Percentiles rank a stretch among this genome's conserved stretches.
phyloP scores from a whole-genome alignment of 2,888 invertebrate genomes.

The Ephialtes manifestator region DNA sequence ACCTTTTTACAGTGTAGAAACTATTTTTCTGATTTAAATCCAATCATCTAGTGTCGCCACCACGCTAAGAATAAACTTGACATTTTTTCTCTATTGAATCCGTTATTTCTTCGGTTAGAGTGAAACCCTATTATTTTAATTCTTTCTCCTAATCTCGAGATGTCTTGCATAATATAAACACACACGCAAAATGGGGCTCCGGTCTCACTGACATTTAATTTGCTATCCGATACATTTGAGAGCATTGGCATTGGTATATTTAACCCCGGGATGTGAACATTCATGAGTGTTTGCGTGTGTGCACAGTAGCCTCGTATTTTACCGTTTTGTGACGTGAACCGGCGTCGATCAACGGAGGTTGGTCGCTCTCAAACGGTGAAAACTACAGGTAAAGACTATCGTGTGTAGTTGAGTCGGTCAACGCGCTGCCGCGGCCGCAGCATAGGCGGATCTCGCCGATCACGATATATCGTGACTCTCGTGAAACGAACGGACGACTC shows the following conservation, averaged over 20 bases:
- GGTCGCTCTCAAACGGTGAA: constrained; percentile 37
- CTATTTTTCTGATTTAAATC: no score
- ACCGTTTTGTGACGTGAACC: constrained; percentile 66
- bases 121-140: no score
- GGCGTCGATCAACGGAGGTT: constrained; percentile 59
- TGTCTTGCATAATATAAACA: no score
- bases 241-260: not conserved
- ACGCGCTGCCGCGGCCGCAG: constrained; percentile 36
- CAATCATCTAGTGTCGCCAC: no score
- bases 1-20: no score
- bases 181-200: no score
- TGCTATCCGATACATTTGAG: not conserved
- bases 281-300: constrained; percentile 26
- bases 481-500: constrained; percentile 31
- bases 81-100: no score
- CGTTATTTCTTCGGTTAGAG: no score
- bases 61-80: no score
- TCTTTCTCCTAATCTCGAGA: no score
- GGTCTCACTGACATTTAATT: no score
- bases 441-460: constrained; percentile 66
- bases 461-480: constrained; percentile 66
- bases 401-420: constrained; percentile 51
- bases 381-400: constrained; percentile 8
- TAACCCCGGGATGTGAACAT: constrained; percentile 12
- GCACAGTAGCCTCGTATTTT: constrained; percentile 66